phyloP scores from a whole-genome alignment of 2,797 vertebrate species.

The Hozukius guyotensis region DNA sequence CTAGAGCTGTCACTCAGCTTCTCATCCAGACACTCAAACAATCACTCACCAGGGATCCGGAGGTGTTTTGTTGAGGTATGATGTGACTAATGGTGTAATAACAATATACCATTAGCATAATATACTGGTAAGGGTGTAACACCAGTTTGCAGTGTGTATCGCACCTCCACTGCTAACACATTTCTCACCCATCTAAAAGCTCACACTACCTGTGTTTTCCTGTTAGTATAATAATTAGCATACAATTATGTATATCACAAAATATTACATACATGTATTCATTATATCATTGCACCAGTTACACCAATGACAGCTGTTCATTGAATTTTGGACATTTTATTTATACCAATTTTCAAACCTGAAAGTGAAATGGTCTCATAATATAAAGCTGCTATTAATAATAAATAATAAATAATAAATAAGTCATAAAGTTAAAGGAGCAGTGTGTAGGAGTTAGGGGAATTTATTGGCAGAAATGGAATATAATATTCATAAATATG shows the following conservation, averaged over 20 bases:
- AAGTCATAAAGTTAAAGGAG: background rate
- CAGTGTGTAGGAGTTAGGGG: too few species aligned
- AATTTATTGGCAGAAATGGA: too few species aligned
- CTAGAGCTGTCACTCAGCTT: constrained; percentile 51
- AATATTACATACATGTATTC: background rate
- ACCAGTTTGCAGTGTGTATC: background rate
- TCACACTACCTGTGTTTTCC: background rate
- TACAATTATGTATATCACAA: background rate
- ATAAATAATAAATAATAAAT: background rate
- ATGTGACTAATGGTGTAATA: constrained; percentile 3
- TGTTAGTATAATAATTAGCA: background rate
- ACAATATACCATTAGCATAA: background rate
- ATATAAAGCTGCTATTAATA: background rate
- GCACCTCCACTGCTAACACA: background rate
- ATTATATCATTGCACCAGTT: background rate
- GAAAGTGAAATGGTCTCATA: background rate
- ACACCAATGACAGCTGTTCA: background rate
- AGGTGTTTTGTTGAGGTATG: background rate
- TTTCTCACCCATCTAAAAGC: background rate
- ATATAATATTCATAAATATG: too few species aligned
- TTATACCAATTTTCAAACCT: background rate
- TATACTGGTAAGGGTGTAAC: background rate
- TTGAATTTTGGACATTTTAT: background rate
- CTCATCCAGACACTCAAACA: constrained; percentile 8
- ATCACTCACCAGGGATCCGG: background rate